Evolutionary conservation across 1,140 invertebrate species (phyloP), one percentile per base, ranked within the genome.

Genomic region (Calephelis nemesis): DNA sequence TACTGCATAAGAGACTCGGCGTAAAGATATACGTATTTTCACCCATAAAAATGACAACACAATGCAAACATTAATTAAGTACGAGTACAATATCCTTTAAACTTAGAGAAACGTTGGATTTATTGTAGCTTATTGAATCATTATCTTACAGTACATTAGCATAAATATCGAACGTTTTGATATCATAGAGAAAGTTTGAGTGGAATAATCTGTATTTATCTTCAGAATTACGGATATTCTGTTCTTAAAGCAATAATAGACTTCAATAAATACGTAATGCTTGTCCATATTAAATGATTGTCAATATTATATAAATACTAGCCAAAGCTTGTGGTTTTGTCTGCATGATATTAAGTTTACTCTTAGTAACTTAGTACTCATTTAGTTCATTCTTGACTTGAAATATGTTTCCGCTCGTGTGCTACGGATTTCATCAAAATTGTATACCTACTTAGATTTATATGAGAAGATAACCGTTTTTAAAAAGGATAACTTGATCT

Each of bases 141-240:
- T 54, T 54, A 54, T 54, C 50, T 54, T 7, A 19, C 19, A 54
- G 15, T 54, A 54, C 50, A 54, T 54, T 54, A 54, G 13, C 50
- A 54, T 54, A 58, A 58, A 58, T 58, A 58, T 58, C 52, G 52
- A 58, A 15, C 52, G 52, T 54, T 54, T 54, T 54, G 52, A 54
- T 54, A 54, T 54, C 30, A 30, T 11, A 30, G 52, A 54, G 52
- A 58, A 58, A 58, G 52, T 30, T 10, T 4, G 19, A 58, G 52
- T 58, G 30, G 30, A 30, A 58, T 58, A 30, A 30, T 58, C 52
- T 30, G 52, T 13, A 58, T 58, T 58, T 58, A 58, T 58, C 52
- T 58, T 30, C 52, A 39, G 52, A 58, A 58, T 58, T 58, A 58
- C 52, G 52, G 52, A 58, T 58, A 58, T 58, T 58, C 52, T 30